A percentile compares a stretch with the other conserved stretches of the same genome.
phyloP scores from a whole-genome alignment of 1,140 invertebrate genomes.

The Saxidomus purpurata region DNA sequence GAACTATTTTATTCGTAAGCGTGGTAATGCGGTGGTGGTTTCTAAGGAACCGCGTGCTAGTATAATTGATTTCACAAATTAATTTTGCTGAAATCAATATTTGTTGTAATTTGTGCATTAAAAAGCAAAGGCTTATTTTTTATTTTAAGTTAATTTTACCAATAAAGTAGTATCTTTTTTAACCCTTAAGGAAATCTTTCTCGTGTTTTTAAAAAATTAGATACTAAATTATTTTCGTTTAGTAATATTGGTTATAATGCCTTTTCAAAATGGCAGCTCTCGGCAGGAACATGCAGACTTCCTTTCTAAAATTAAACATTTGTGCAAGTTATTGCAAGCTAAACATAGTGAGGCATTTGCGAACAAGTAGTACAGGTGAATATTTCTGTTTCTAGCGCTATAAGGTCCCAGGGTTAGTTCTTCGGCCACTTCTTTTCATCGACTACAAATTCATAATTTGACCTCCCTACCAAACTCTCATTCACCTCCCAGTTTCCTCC shows the following conservation, averaged over 20 bases:
- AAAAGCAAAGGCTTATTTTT: too few relatives aligned
- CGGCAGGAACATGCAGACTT: slow-evolving; percentile 39
- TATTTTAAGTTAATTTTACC: too few relatives aligned
- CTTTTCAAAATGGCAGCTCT: slow-evolving; percentile 51
- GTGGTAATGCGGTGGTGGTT: slow-evolving; percentile 45
- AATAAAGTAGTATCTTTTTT: too few relatives aligned
- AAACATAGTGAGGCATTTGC: background rate
- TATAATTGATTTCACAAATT: background rate
- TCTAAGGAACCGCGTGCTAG: slow-evolving; percentile 50
- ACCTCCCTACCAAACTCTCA: too few relatives aligned
- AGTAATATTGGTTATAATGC: background rate
- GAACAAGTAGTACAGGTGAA: background rate
- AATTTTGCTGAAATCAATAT: background rate
- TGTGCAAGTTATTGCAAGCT: background rate
- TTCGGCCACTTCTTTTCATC: too few relatives aligned
- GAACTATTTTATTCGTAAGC: slow-evolving; percentile 31
- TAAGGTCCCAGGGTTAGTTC: too few relatives aligned
- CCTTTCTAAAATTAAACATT: background rate
- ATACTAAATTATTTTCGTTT: background rate
- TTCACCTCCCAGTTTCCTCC: too few relatives aligned
- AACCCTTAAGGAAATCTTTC: too few relatives aligned
- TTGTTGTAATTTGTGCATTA: too few relatives aligned
- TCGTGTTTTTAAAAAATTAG: background rate
- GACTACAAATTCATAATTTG: too few relatives aligned
- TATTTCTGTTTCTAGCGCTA: background rate